phyloP scores from a whole-genome alignment of 2,113 vertebrate genomes.

The Crotalus tigris region DNA sequence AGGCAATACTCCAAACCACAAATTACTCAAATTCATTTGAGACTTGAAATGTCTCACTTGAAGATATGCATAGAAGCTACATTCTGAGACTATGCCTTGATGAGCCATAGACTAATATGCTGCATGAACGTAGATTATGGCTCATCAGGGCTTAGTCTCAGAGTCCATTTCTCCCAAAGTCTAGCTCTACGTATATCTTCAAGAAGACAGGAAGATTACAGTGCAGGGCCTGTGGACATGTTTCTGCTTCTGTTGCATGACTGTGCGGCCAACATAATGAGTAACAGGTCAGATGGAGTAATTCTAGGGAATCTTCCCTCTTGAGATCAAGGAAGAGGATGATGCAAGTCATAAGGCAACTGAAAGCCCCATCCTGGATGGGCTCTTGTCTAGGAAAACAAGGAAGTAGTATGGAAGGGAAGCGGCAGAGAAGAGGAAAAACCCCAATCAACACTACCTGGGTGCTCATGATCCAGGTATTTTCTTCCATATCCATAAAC shows the following conservation, averaged over 20 bases:
- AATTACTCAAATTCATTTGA: not conserved
- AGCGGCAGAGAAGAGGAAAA: not conserved
- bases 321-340: not conserved
- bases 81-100: not conserved
- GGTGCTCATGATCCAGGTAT: not conserved
- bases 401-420: not conserved
- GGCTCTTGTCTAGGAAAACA: not conserved
- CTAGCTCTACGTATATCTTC: not conserved
- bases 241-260: not conserved
- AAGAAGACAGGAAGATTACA: not conserved
- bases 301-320: not conserved
- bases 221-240: not conserved
- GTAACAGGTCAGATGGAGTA: not conserved
- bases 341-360: not conserved
- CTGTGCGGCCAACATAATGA: not conserved
- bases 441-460: not conserved
- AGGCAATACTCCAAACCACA: not conserved
- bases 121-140: not conserved
- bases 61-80: not conserved
- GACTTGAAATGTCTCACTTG: not conserved
- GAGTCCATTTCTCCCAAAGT: not conserved
- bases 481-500: not conserved
- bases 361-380: not conserved
- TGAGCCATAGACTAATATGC: not conserved
- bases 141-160: not conserved